Conservation (phyloP, 2,888 invertebrate genomes). For the Endotricha flammealis region DNA sequence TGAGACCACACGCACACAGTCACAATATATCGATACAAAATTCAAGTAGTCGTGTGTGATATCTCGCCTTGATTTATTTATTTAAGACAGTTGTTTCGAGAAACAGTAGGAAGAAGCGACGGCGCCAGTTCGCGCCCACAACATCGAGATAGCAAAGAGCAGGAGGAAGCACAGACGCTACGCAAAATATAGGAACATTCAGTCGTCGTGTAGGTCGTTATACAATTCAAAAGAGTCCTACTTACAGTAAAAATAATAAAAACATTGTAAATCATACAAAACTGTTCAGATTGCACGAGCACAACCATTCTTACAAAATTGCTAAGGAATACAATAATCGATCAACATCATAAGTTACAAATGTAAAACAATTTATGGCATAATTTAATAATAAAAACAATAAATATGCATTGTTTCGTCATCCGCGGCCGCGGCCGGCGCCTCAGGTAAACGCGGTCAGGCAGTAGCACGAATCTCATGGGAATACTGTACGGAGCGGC, state of each 20-base stretch:
- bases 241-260: constrained; percentile 42
- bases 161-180: constrained; percentile 43
- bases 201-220: constrained; percentile 48
- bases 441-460: neutral
- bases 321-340: constrained; percentile 37
- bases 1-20: too few relatives aligned
- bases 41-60: too few relatives aligned
- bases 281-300: constrained; percentile 33
- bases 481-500: constrained; percentile 14
- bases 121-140: too few relatives aligned
- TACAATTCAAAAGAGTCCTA: constrained; percentile 44
- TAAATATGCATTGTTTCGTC: constrained; percentile 53
- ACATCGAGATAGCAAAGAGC: constrained; percentile 14
- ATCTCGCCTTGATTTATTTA: too few relatives aligned
- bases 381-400: constrained; percentile 57
- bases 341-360: constrained; percentile 56
- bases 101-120: too few relatives aligned
- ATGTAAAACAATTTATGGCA: constrained; percentile 68
- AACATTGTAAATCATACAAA: constrained; percentile 43
- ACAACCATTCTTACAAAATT: constrained; percentile 33
- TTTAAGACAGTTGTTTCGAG: too few relatives aligned
- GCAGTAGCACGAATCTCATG: neutral
- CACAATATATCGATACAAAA: too few relatives aligned
- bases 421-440: constrained; percentile 16
- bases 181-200: constrained; percentile 51